Base-by-base conservation (phyloP, 2,113 vertebrate species). In the Nipponia nippon region DNA sequence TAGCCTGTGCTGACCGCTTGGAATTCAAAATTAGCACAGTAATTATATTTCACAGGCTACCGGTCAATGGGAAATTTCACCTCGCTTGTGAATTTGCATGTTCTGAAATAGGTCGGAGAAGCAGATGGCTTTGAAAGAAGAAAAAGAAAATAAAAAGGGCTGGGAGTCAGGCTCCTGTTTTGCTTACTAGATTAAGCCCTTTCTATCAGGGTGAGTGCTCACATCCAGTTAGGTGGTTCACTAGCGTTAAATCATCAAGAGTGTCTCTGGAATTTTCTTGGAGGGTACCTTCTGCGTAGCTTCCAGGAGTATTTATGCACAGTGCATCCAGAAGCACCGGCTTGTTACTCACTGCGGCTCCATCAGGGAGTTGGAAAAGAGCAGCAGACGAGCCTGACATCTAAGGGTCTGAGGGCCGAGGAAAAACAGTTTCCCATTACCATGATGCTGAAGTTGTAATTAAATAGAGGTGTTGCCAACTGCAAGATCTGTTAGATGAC, bases 11-110 rank as follows among this genome's bases (percentile, higher is more conserved):
- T 95, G 97, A 97, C 93, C 95, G 13, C 91, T 96, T 78, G 87
- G 89, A 97, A 98, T 98, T 90, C 96, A 96, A 96, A 98, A 98
- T 98, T 98, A 98, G 96, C 96, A 91, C 92, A 61, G 90, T 95
- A 97, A 97, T 98, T 98, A 91, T 97, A 96, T 97, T 98, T 97
- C 93, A 97, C 96, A 95, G 97, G 95, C 96, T 96, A 97, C 95
- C 89, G 96, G 94, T 84, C 46, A 67, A 96, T 88, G 87, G 90
- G 83, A 97, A 96, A 97, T 97, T 95, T 93, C 86, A 96, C 83
- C 93, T 58, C 13, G 6, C 81, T 94, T 89, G 90, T 95, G 96
- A 95, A 98, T 97, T 96, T 97, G 87, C 96, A 96, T 93, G 85
- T 93, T 95, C 90, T 96, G 91, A 98, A 98, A 95, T 97, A 97